These are phyloP conservation scores for Leucophenga maculata DNA, from an alignment of 2,888 invertebrate genomes.

Conservation along the genomic window DNA sequence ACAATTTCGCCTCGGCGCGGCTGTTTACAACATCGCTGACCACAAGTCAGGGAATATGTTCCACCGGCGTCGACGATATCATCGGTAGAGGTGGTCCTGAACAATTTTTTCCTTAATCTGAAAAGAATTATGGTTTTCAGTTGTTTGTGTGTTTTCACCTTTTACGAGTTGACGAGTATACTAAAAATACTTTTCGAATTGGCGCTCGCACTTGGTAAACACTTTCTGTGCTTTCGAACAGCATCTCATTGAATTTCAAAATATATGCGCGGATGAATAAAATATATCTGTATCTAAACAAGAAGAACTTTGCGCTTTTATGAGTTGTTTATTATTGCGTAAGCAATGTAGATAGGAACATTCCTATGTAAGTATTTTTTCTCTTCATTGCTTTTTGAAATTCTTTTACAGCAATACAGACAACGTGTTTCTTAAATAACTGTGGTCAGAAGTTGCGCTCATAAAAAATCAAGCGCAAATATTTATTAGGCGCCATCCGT, in stretches of 20 bases:
- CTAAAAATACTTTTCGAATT: neutral
- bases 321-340: constrained; percentile 12
- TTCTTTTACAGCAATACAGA: neutral
- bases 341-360: neutral
- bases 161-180: neutral
- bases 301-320: neutral
- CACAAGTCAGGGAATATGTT: constrained; percentile 51
- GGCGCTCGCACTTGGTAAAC: neutral
- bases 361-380: neutral
- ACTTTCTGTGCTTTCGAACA: too few species aligned
- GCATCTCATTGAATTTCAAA: too few species aligned
- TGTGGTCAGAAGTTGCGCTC: constrained; percentile 8
- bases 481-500: constrained; percentile 11
- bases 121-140: too few species aligned
- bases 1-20: neutral
- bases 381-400: neutral
- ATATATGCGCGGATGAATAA: too few species aligned
- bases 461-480: neutral
- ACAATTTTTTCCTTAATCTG: too few species aligned
- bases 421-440: constrained; percentile 9
- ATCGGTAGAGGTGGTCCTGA: constrained; percentile 1
- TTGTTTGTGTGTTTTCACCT: neutral
- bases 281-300: too few species aligned
- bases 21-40: constrained; percentile 48
- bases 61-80: neutral